Evolutionary conservation across 2,888 invertebrate species (phyloP), one percentile per base, ranked within the genome.

Genomic region (Hyalella azteca): DNA sequence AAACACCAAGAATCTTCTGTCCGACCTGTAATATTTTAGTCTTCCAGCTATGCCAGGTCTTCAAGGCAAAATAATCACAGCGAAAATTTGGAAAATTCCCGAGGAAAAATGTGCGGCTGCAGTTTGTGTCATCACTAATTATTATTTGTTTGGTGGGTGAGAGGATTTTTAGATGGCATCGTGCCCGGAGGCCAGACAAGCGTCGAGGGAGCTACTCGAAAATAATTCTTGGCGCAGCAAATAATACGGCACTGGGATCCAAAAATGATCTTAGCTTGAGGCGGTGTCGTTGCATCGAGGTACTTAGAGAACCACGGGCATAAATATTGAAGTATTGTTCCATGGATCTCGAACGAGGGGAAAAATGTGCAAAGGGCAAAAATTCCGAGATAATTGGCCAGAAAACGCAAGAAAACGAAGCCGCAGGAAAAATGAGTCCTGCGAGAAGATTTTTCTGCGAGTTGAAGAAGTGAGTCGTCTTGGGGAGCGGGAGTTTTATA

Each of bases 281-380:
- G 66, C 66, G 36, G 29, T 66, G 66, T 66, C 66, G 29, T 66
- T 36, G 66, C 36, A 41, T n/a, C n/a, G n/a, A n/a, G 75, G 75
- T 75, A 75, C 75, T 75, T 75, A 75, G 75, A 45, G 45, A 29
- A 45, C 45, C 75, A 75, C 75, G 5, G 75, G 41, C 75, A 75
- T 75, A 75, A 75, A 75, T 40, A 75, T 75, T 75, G 75, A 75
- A 75, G 75, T 41, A 75, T 75, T 73, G 73, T 73, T 73, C 40
- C 39, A 29, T 73, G 40, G 54, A 54, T 54, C 54, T 54, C 54
- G 54, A 49, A 54, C 54, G 54, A 54, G 54, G 54, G 54, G 54
- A 54, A 54, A 54, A 54, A 54, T 54, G 54, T 13, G 54, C 54
- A 26, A 11, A 29, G 54, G 26, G 54, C 54, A 54, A 54, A 54